These are phyloP conservation scores for Pachyseris speciosa DNA, from an alignment of 64 coral and sea anemone species.

Conservation along the genomic window DNA sequence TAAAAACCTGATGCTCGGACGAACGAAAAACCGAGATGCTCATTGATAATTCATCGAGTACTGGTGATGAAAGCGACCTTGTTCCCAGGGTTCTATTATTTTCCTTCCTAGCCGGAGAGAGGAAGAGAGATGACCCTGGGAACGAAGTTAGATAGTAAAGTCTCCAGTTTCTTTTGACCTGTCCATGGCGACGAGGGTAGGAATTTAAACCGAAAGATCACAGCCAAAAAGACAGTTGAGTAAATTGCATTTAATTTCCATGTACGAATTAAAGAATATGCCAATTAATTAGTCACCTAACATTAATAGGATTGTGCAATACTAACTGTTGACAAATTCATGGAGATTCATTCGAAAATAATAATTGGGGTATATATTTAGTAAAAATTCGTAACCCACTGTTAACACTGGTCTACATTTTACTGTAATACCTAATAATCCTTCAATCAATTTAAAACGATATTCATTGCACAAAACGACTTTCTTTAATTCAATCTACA, in stretches of 20 bases:
- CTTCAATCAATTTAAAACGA: neutral
- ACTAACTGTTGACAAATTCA: conserved; percentile 15
- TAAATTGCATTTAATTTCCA: conserved; percentile 9
- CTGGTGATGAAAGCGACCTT: no score
- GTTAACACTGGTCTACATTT: neutral
- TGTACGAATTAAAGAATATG: neutral
- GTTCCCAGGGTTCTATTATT: no score
- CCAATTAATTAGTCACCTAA: neutral
- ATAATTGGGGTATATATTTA: neutral
- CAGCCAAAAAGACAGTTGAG: neutral
- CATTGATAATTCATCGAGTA: no score
- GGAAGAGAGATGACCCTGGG: no score
- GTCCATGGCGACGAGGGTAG: no score
- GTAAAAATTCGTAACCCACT: neutral
- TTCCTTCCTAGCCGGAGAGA: no score
- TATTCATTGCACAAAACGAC: neutral
- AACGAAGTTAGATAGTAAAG: no score
- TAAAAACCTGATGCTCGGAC: no score
- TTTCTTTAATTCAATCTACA: neutral
- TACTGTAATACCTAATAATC: neutral
- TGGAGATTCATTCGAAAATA: neutral
- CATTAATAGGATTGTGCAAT: neutral
- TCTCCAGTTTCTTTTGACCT: neutral
- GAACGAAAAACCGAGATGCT: no score
- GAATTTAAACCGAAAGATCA: neutral